Evolutionary conservation across 2,888 invertebrate genomes (phyloP), one percentile per base, ranked within the genome.

Genomic region (Diloba caeruleocephala): DNA sequence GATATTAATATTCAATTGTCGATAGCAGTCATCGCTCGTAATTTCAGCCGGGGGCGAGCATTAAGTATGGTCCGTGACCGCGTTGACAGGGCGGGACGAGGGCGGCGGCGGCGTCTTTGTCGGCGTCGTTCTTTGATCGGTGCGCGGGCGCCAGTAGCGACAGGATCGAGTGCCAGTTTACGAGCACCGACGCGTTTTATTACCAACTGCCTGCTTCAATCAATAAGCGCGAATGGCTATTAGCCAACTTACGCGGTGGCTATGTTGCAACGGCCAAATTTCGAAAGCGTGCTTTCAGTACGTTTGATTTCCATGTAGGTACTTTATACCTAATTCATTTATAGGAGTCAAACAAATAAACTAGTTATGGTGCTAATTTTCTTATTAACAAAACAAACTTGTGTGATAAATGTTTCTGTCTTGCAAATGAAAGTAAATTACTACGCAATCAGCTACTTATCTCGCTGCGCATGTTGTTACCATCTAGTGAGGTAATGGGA

Each of bases 81-180:
- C 85, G 92, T 89, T 92, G 92, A 92, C 90, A 92, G 88, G 84
- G 81, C 81, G 78, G 80, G 81, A 71, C 81, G 71, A 71, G 78
- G 76, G 68, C 71, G 61, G 70, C 63, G 57, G 83, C 88, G 89
- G 86, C 81, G 69, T 75, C 86, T 89, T 90, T 89, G 91, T 87
- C 88, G 90, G 90, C 78, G 78, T 64, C 63, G 62, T 52, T 65
- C 89, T 92, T 91, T 92, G 91, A 90, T 84, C 76, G 77, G 51
- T 82, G 85, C 87, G 87, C 89, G 87, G 88, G 89, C 88, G 90
- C 89, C 90, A 80, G 75, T 69, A 71, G 69, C 69, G 64, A 79
- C 79, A 76, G 77, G 74, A 72, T 85, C 84, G 84, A 90, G 89
- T 88, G 88, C 87, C 84, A 86, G 89, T 92, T 92, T 92, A 92